These are phyloP conservation scores for Cheumatopsyche charites DNA, from an alignment of 1,140 invertebrate genomes.

Conservation along the genomic window DNA sequence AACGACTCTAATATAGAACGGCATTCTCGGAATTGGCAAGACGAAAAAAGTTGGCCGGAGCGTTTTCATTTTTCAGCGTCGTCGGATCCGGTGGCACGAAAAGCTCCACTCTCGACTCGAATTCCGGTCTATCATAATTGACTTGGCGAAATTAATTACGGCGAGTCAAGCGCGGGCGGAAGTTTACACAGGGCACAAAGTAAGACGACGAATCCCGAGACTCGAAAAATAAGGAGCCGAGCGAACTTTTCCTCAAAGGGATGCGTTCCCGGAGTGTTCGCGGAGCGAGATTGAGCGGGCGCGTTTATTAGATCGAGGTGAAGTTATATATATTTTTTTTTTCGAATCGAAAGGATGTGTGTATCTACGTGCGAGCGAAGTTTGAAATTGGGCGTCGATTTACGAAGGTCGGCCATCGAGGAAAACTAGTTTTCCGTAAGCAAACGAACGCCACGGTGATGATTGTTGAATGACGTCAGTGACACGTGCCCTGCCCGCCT, in stretches of 20 bases:
- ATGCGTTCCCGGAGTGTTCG: too few species aligned
- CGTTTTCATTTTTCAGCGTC: not conserved
- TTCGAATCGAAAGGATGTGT: too few species aligned
- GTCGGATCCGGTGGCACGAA: not conserved
- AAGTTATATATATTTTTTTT: too few species aligned
- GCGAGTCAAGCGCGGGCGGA: not conserved
- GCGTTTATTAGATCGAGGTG: too few species aligned
- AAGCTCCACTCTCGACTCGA: not conserved
- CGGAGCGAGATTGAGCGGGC: too few species aligned
- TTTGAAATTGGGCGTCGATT: not conserved
- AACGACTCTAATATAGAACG: not conserved
- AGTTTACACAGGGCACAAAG: conserved; percentile 1
- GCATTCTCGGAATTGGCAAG: conserved; percentile 6
- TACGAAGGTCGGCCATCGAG: conserved; percentile 9
- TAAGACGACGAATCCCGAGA: too few species aligned
- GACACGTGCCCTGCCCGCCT: not conserved
- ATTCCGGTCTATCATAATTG: conserved; percentile 20
- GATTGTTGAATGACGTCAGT: conserved; percentile 1
- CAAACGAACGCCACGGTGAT: not conserved
- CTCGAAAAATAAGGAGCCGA: too few species aligned
- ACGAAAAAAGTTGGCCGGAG: not conserved
- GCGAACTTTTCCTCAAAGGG: too few species aligned
- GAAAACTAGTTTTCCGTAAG: conserved; percentile 22
- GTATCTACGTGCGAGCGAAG: too few species aligned
- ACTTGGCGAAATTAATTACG: conserved; percentile 21